Percentiles rank a stretch among this genome's conserved stretches.
These are phyloP conservation scores for Thunnus thynnus DNA, from an alignment of 2,113 vertebrate species.

Conservation along the genomic window DNA sequence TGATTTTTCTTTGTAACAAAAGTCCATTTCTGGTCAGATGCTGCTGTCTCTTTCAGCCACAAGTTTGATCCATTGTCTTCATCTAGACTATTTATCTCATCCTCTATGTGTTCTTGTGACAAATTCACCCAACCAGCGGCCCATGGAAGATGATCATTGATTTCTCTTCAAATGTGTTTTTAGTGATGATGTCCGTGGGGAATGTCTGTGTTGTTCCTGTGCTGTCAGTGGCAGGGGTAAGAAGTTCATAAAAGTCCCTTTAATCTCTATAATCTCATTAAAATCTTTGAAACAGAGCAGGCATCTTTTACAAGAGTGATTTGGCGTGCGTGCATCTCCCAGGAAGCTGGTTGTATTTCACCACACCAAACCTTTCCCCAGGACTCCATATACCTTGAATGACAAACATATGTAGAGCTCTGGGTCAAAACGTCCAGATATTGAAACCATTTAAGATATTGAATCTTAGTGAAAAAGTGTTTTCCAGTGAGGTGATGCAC, in stretches of 20 bases:
- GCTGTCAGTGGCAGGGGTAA: conserved; percentile 21
- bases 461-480: conserved; percentile 5
- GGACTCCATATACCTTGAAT: conserved; percentile 25
- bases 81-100: conserved; percentile 30
- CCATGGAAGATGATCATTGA: conserved; percentile 56
- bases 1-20: neutral
- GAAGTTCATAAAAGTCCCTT: conserved; percentile 58
- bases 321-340: conserved; percentile 3
- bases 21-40: neutral
- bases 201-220: conserved; percentile 41
- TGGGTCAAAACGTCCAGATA: conserved; percentile 1
- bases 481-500: neutral
- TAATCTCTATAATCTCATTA: conserved; percentile 63
- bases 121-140: conserved; percentile 18
- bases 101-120: conserved; percentile 3
- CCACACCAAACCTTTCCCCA: conserved; percentile 24
- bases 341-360: conserved; percentile 54
- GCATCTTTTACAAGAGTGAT: conserved; percentile 30
- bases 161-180: conserved; percentile 48
- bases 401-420: conserved; percentile 5
- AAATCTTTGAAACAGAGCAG: conserved; percentile 55
- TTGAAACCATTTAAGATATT: neutral
- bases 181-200: conserved; percentile 35
- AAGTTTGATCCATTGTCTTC: conserved; percentile 38
- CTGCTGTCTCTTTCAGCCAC: conserved; percentile 17